Evolutionary conservation across 2,113 vertebrate species (phyloP), one percentile per base, ranked within the genome.

Genomic region (Ardeotis arabs): DNA sequence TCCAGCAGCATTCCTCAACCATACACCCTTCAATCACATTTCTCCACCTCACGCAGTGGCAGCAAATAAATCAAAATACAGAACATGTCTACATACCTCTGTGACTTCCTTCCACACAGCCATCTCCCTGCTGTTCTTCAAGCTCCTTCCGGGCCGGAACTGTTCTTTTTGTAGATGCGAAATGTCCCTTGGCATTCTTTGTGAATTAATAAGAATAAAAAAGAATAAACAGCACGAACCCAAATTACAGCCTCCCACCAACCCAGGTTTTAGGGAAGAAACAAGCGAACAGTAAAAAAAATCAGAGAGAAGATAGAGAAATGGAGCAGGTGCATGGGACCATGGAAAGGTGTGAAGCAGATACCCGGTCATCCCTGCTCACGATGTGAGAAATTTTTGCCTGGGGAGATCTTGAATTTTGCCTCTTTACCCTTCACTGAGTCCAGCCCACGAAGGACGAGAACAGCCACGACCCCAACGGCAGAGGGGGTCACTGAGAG

Each of bases 381-480:
- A 1, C 2, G 8, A 14, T 1, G 20, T 2, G 50, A 58, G 47
- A n/a, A 18, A 27, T 14, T 20, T 12, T 20, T 13, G 24, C 11
- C n/a, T 5, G 14, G 19, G 44, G 28, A 55, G 25, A 19, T 39
- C 9, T 4, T 7, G 49, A 35, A 12, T 27, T 63, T 56, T 31
- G 27, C 7, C 21, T 39, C 22, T 56, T 39, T 29, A 55, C 35
- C 77, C 24, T 56, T 24, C 67, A 25, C 35, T 1, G 28, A 29
- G 44, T 5, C 17, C 9, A 7, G 13, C 3, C 25, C 29, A 8
- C 2, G 59, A 17, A 35, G 37, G 49, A 59, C 35, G 16, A 35
- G 47, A n/a, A 23, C 9, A 10, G 49, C 87, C 70, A 1, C 0
- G 75, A 17, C 25, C 20, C 19, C 64, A 23, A 0, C 0, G 33